Evolutionary conservation across 2,113 vertebrate species (phyloP), one percentile per base, ranked within the genome.

Genomic region (Oreocharis arfaki): DNA sequence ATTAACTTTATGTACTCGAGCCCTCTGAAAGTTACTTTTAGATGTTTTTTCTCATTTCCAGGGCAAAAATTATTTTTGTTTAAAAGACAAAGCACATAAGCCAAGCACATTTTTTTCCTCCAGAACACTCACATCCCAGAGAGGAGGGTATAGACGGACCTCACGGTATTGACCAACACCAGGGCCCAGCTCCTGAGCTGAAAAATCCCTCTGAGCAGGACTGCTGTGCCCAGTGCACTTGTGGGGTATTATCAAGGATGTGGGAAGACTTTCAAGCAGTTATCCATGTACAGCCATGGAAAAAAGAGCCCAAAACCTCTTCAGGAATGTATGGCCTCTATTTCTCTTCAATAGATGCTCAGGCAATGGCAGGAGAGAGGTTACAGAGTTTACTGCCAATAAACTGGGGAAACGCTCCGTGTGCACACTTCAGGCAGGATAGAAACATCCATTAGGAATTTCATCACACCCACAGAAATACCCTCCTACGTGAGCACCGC

Each of bases 1-100:
- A 98, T 98, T 98, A 97, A 98, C 98, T 98, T 98, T 96, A 93
- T 94, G 95, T 96, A 96, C 96, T 96, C 86, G 32, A 93, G 90
- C 88, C 95, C 94, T 71, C 75, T 5, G 39, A 94, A 96, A 96
- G 95, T 94, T 95, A 52, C 49, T 16, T 92, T 71, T 26, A 41
- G 46, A 81, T 87, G 80, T 94, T 60, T 57, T 44, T 30, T 37
- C 53, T 73, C 76, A 52, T 85, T 86, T 86, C 60, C 46, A 78
- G 93, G 86, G 76, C 81, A 96, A 91, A 92, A 96, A 94, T 86
- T 79, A 93, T 65, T 73, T 83, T 46, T 3, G 10, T 84, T 95
- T 71, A 33, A 91, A 89, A 95, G 33, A 74, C 47, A 76, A 94
- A 97, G 93, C 87, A 94, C 67, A 64, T 44, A 33, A 75, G 53